Conservation (phyloP, 2,113 vertebrate genomes). For the Hippoglossus stenolepis region DNA sequence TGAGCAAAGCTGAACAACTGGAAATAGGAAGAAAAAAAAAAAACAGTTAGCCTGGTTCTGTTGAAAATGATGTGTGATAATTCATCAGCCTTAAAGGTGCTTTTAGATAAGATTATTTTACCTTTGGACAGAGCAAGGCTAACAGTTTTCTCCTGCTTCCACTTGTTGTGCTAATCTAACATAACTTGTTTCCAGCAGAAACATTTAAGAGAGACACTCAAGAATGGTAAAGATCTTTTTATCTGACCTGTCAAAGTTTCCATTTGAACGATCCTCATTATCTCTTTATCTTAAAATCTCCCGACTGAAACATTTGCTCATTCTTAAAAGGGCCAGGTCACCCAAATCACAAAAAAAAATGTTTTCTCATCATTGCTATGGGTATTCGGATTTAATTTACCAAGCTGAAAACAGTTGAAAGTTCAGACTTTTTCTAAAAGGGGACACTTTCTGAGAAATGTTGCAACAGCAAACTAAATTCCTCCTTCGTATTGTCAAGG, state of each 20-base stretch:
- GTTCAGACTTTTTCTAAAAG: not conserved
- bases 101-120: not conserved
- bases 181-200: not conserved
- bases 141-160: too few species aligned
- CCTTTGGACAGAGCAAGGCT: too few species aligned
- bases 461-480: not conserved
- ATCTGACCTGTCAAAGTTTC: not conserved
- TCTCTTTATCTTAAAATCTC: not conserved
- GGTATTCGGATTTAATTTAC: not conserved
- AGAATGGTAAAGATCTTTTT: not conserved
- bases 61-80: not conserved
- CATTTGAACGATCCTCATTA: not conserved
- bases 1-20: too few species aligned
- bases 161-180: too few species aligned
- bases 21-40: too few species aligned
- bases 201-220: not conserved
- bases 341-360: not conserved
- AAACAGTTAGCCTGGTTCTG: too few species aligned
- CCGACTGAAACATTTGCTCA: not conserved
- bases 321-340: not conserved
- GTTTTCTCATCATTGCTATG: not conserved
- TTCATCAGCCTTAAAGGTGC: not conserved
- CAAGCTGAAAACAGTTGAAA: not conserved
- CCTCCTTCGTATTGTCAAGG: not conserved
- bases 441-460: not conserved